A percentile compares a stretch with the other conserved stretches of the same genome.
Evolutionary conservation across 1,140 invertebrate species (phyloP).

Genomic region (Myzus persicae): DNA sequence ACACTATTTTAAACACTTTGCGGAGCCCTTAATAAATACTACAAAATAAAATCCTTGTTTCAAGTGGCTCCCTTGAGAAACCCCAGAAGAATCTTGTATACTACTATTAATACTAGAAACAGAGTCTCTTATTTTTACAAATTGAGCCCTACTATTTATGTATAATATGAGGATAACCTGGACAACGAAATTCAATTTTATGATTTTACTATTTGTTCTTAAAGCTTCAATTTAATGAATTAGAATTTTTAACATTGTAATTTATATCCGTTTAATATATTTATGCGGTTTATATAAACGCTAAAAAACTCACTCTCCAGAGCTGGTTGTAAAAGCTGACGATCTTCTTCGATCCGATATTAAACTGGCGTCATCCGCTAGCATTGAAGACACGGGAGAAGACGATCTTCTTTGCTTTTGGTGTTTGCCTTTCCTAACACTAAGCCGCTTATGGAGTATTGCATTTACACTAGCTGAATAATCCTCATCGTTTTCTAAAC

Average conservation of each 20-base stretch:
- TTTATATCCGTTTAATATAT: neutral
- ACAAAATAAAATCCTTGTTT: too few species aligned
- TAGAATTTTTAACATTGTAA: neutral
- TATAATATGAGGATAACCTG: neutral
- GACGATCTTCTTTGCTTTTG: conserved; percentile 74
- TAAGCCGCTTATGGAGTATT: conserved; percentile 78
- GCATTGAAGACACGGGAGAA: conserved; percentile 68
- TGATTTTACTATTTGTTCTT: neutral
- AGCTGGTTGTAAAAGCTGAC: conserved; percentile 83
- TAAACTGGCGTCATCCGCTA: conserved; percentile 66
- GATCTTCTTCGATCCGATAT: conserved; percentile 71
- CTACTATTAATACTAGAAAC: neutral
- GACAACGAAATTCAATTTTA: neutral
- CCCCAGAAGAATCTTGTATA: neutral
- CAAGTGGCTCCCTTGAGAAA: neutral
- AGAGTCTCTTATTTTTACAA: neutral
- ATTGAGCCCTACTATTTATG: neutral
- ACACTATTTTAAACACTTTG: neutral
- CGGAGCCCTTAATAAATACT: neutral
- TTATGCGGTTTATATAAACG: neutral
- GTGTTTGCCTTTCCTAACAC: conserved; percentile 70
- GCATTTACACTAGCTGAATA: conserved; percentile 83
- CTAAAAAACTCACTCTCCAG: conserved; percentile 77
- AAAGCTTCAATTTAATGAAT: neutral
- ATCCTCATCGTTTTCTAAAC: conserved; percentile 70